These are phyloP conservation scores for Chymomyza costata DNA, from an alignment of 1,140 invertebrate genomes.

Conservation along the genomic window DNA sequence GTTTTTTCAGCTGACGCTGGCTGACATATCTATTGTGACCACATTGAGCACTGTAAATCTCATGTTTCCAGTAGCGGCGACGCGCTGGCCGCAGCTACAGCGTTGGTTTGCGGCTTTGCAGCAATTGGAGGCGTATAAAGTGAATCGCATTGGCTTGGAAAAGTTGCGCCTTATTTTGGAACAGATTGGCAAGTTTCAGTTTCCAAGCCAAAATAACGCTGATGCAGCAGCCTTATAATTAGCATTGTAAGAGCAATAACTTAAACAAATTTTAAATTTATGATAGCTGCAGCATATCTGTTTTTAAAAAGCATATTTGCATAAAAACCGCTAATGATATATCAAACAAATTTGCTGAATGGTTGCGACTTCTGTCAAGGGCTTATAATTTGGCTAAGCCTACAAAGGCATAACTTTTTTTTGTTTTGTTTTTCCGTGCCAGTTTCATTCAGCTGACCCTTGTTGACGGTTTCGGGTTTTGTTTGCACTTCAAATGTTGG, in stretches of 20 bases:
- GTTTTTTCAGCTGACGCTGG: conserved; percentile 60
- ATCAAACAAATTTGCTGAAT: neutral
- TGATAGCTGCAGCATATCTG: too few species aligned
- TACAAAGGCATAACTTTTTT: too few species aligned
- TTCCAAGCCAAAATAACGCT: conserved; percentile 26
- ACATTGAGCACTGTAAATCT: conserved; percentile 73
- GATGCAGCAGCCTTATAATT: too few species aligned
- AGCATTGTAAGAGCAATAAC: too few species aligned
- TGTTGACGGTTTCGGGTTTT: conserved; percentile 6
- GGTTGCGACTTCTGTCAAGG: too few species aligned
- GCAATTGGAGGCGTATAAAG: conserved; percentile 49
- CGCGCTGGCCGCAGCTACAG: conserved; percentile 51
- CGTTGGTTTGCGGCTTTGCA: conserved; percentile 61
- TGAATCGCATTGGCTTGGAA: conserved; percentile 50
- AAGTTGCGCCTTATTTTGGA: conserved; percentile 51
- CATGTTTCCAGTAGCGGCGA: conserved; percentile 57
- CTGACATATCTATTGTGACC: conserved; percentile 69
- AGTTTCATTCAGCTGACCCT: conserved; percentile 9
- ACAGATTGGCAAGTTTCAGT: conserved; percentile 54
- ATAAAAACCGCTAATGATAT: conserved; percentile 28
- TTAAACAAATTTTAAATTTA: too few species aligned
- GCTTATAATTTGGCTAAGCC: conserved; percentile 14
- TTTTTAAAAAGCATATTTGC: too few species aligned
- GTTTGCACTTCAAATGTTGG: conserved; percentile 48
- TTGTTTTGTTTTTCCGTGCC: neutral